Evolutionary conservation across 2,888 invertebrate genomes (phyloP).

Genomic region (Acrocera orbiculus): DNA sequence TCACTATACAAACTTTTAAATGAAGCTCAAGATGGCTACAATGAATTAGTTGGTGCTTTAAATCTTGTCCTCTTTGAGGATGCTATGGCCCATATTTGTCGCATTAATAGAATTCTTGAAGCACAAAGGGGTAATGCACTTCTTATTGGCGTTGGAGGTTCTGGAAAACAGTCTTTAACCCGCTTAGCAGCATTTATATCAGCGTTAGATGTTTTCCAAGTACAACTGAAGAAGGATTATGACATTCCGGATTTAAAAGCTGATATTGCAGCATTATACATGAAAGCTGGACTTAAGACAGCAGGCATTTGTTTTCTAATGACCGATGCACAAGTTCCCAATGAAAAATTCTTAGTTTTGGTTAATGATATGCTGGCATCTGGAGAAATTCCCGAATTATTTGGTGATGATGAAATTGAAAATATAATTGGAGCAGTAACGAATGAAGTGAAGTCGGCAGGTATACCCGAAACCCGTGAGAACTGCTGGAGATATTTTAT

Average conservation of each 20-base stretch:
- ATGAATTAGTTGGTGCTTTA: constrained; percentile 81
- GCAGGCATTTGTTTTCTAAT: constrained; percentile 74
- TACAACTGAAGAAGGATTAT: constrained; percentile 81
- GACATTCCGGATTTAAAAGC: constrained; percentile 60
- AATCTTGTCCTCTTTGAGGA: constrained; percentile 89
- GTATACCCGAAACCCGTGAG: constrained; percentile 69
- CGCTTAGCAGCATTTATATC: constrained; percentile 80
- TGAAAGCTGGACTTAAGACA: constrained; percentile 73
- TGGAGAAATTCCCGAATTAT: constrained; percentile 81
- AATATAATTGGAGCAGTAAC: constrained; percentile 61
- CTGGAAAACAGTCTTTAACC: constrained; percentile 84
- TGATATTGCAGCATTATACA: constrained; percentile 56
- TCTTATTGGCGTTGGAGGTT: constrained; percentile 85
- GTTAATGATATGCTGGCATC: constrained; percentile 88
- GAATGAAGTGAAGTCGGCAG: constrained; percentile 63
- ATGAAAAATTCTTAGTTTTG: constrained; percentile 77
- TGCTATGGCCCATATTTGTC: constrained; percentile 81
- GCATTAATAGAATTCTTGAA: constrained; percentile 84
- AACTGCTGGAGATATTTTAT: constrained; percentile 95
- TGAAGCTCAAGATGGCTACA: constrained; percentile 70
- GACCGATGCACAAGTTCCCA: constrained; percentile 84
- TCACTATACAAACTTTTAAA: constrained; percentile 52
- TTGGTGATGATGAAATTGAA: constrained; percentile 80
- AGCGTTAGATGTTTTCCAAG: constrained; percentile 80
- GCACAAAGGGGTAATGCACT: constrained; percentile 82